phyloP scores from a whole-genome alignment of 2,113 vertebrate species.

The Callithrix jacchus region DNA sequence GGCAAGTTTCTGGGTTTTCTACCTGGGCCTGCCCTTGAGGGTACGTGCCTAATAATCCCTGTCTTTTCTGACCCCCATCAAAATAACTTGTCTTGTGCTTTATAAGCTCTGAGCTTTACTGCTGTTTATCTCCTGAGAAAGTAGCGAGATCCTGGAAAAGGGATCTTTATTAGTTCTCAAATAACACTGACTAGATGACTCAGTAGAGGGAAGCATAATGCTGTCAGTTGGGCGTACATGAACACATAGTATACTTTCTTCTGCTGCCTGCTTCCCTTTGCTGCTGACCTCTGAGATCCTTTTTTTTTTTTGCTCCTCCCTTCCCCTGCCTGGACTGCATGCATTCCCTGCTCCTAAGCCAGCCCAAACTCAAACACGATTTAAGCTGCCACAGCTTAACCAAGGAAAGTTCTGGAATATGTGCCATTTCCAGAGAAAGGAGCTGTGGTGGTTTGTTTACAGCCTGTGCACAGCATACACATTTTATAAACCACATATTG shows the following conservation, averaged over 20 bases:
- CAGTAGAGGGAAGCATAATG: not conserved
- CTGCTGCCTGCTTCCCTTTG: not conserved
- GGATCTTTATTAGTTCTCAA: not conserved
- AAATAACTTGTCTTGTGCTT: not conserved
- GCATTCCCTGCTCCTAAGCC: not conserved
- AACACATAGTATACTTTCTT: not conserved
- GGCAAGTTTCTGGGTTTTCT: conserved; percentile 25
- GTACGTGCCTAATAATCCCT: not conserved
- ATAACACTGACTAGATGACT: not conserved
- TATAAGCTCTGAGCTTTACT: not conserved
- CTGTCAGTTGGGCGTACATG: not conserved
- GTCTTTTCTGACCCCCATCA: not conserved
- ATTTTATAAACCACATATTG: conserved; percentile 1
- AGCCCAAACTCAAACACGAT: not conserved
- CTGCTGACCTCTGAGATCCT: not conserved
- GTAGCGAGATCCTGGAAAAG: not conserved
- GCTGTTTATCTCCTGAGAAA: not conserved
- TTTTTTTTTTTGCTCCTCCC: not conserved
- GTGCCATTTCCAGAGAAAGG: not conserved
- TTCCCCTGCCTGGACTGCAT: not conserved
- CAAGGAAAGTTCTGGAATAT: not conserved
- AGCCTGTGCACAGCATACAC: not conserved
- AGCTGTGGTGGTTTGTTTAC: not conserved
- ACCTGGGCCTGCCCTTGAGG: not conserved
- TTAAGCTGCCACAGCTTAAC: not conserved